Evolutionary conservation across 2,797 vertebrate species (phyloP).

Genomic region (Lagorchestes hirsutus): DNA sequence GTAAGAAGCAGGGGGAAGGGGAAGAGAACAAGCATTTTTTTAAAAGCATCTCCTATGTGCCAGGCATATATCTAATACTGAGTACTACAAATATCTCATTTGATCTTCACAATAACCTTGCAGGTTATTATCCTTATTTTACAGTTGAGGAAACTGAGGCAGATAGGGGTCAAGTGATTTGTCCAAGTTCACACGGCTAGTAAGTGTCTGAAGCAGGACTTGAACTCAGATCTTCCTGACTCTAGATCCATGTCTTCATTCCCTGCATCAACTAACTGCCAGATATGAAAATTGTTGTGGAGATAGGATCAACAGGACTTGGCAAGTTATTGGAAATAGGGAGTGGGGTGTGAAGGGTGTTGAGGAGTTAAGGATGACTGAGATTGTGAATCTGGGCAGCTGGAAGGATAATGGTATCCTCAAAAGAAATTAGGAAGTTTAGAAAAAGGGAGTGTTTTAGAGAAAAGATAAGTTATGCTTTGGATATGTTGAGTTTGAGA

Average conservation of each 20-base stretch:
- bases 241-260: neutral
- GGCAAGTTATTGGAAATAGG: neutral
- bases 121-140: neutral
- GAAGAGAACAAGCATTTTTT: neutral
- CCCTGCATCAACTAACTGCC: neutral
- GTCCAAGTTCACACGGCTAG: neutral
- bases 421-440: neutral
- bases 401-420: neutral
- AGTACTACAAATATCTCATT: neutral
- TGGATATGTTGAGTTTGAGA: neutral
- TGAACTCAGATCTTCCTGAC: neutral
- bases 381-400: neutral
- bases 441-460: neutral
- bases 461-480: neutral
- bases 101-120: neutral
- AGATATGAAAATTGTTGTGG: neutral
- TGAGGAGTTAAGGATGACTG: neutral
- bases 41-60: neutral
- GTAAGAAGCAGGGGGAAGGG: neutral
- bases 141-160: neutral
- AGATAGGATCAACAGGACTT: neutral
- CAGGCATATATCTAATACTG: neutral
- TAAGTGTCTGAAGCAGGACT: neutral
- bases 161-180: neutral
- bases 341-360: neutral